Conservation (phyloP, 1,140 invertebrate species). For the Apis florea region DNA sequence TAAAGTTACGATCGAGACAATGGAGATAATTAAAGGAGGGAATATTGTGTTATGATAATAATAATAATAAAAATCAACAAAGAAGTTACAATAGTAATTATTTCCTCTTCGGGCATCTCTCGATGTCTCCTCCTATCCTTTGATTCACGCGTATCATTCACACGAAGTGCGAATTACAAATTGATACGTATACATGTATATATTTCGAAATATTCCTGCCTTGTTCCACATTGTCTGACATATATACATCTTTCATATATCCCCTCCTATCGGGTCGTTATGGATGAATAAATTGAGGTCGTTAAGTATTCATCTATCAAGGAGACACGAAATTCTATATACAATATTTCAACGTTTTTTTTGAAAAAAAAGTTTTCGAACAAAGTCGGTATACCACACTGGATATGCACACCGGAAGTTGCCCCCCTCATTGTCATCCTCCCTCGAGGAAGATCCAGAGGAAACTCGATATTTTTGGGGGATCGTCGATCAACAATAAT, state of each 20-base stretch:
- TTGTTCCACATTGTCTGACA: neutral
- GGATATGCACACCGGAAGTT: too few relatives aligned
- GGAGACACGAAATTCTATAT: neutral
- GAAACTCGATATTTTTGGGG: conserved; percentile 60
- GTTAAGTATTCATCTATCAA: neutral
- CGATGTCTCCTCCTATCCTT: neutral
- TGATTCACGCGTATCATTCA: neutral
- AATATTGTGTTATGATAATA: too few relatives aligned
- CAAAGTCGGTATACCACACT: too few relatives aligned
- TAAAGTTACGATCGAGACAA: too few relatives aligned
- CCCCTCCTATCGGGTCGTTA: too few relatives aligned
- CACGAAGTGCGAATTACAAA: neutral
- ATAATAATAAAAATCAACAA: too few relatives aligned
- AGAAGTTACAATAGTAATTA: too few relatives aligned
- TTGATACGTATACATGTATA: neutral
- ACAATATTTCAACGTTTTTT: too few relatives aligned
- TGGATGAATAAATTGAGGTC: neutral
- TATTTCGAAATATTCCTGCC: neutral
- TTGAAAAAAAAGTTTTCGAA: too few relatives aligned
- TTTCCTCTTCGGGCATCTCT: too few relatives aligned
- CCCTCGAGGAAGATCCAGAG: neutral
- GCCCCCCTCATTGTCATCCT: neutral
- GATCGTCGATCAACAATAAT: conserved; percentile 17
- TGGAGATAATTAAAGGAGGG: too few relatives aligned
- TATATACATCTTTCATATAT: neutral